These are phyloP conservation scores for Lottia scabra DNA, from an alignment of 2,888 invertebrate species.

Conservation along the genomic window DNA sequence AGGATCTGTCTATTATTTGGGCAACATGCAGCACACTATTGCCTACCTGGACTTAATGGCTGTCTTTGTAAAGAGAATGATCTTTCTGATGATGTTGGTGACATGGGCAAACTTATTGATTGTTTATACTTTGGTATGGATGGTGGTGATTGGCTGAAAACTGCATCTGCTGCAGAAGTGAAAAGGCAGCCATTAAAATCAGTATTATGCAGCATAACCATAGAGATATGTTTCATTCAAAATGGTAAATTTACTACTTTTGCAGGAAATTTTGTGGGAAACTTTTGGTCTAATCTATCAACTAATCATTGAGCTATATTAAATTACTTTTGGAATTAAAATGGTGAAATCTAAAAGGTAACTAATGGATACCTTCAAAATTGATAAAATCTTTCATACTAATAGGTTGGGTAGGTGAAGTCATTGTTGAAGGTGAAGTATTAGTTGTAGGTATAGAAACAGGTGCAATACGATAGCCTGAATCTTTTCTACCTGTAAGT, in stretches of 20 bases:
- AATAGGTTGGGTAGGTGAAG: neutral
- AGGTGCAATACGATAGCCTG: neutral
- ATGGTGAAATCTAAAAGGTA: no score
- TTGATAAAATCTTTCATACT: slow-evolving; percentile 4
- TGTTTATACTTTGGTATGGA: neutral
- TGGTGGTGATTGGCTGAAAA: slow-evolving; percentile 1
- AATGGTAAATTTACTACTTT: no score
- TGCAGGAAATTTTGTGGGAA: no score
- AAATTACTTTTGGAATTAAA: no score
- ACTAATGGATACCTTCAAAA: neutral
- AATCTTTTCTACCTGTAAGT: neutral
- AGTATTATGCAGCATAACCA: no score
- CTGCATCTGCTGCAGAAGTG: neutral
- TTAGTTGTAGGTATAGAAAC: neutral
- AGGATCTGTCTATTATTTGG: no score
- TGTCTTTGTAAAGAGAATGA: neutral
- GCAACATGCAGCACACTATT: no score
- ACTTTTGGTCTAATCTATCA: no score
- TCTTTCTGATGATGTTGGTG: slow-evolving; percentile 1
- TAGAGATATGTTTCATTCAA: no score
- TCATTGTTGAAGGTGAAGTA: neutral
- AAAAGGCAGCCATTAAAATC: neutral
- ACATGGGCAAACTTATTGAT: slow-evolving; percentile 1
- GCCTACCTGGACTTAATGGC: neutral
- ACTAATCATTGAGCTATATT: no score